Evolutionary conservation across 2,888 invertebrate species (phyloP).

Genomic region (Scaptodrosophila latifasciaeformis): DNA sequence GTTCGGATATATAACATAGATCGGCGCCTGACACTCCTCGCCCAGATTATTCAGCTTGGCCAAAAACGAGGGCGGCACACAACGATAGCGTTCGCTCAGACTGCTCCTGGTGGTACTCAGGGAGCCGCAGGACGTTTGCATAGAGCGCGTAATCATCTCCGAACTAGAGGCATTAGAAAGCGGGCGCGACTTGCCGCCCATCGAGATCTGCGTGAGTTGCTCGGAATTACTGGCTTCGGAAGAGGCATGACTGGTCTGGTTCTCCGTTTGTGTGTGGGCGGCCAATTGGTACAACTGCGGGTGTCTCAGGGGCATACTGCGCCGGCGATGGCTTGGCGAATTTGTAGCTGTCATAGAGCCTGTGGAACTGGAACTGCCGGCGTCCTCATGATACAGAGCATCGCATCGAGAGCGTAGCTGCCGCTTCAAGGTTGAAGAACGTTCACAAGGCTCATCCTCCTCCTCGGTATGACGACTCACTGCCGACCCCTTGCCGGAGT

Average conservation of each 20-base stretch:
- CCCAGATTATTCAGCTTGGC: slow-evolving; percentile 80
- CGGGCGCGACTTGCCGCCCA: slow-evolving; percentile 32
- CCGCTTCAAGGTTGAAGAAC: slow-evolving; percentile 38
- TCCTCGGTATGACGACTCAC: slow-evolving; percentile 75
- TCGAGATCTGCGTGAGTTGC: slow-evolving; percentile 69
- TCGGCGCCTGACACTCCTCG: slow-evolving; percentile 81
- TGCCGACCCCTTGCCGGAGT: slow-evolving; percentile 75
- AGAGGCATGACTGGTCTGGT: slow-evolving; percentile 74
- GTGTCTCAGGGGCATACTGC: slow-evolving; percentile 73
- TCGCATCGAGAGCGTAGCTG: slow-evolving; percentile 46
- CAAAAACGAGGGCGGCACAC: slow-evolving; percentile 83
- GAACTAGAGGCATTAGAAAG: slow-evolving; percentile 68
- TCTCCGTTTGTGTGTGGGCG: slow-evolving; percentile 40
- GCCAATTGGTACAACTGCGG: slow-evolving; percentile 72
- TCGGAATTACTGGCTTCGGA: slow-evolving; percentile 73
- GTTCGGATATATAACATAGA: slow-evolving; percentile 93
- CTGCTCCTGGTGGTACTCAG: slow-evolving; percentile 68
- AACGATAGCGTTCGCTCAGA: slow-evolving; percentile 77
- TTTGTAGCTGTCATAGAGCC: slow-evolving; percentile 68
- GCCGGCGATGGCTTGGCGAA: slow-evolving; percentile 70
- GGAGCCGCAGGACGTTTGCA: slow-evolving; percentile 79
- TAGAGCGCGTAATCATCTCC: slow-evolving; percentile 81
- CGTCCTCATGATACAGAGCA: slow-evolving; percentile 65
- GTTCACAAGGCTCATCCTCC: slow-evolving; percentile 30
- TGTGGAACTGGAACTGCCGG: slow-evolving; percentile 65